Conservation (phyloP, 2,797 vertebrate species). For the Peromyscus aztecus region DNA sequence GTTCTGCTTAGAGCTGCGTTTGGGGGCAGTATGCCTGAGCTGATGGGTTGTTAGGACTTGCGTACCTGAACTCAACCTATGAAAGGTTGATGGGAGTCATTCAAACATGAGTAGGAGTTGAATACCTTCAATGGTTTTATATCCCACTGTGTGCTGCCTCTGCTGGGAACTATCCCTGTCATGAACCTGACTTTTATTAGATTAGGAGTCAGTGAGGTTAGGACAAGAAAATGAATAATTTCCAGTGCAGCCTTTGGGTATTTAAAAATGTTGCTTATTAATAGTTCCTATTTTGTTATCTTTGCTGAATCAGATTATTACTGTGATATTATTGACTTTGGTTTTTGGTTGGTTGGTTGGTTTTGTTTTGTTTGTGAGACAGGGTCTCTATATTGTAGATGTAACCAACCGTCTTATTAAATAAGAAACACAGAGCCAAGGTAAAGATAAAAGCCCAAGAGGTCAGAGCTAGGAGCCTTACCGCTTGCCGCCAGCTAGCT, state of each 20-base stretch:
- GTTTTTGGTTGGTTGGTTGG: neutral
- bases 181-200: constrained; percentile 37
- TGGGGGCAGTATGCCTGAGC: neutral
- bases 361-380: neutral
- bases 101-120: neutral
- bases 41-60: neutral
- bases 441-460: too few species aligned
- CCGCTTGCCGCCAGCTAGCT: too few species aligned
- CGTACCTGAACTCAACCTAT: neutral
- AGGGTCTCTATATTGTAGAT: neutral
- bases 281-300: neutral
- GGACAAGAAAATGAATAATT: constrained; percentile 40
- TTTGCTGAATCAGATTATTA: neutral
- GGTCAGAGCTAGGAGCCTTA: too few species aligned
- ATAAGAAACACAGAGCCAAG: too few species aligned
- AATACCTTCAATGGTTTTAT: constrained; percentile 10
- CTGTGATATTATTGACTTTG: constrained; percentile 31
- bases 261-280: constrained; percentile 31
- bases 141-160: neutral
- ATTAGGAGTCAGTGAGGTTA: neutral
- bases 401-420: too few species aligned
- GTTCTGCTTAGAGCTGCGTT: neutral
- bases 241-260: constrained; percentile 3
- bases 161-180: neutral
- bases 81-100: neutral